These are phyloP conservation scores for Andrena bicolor DNA, from an alignment of 2,888 invertebrate species.

Conservation along the genomic window DNA sequence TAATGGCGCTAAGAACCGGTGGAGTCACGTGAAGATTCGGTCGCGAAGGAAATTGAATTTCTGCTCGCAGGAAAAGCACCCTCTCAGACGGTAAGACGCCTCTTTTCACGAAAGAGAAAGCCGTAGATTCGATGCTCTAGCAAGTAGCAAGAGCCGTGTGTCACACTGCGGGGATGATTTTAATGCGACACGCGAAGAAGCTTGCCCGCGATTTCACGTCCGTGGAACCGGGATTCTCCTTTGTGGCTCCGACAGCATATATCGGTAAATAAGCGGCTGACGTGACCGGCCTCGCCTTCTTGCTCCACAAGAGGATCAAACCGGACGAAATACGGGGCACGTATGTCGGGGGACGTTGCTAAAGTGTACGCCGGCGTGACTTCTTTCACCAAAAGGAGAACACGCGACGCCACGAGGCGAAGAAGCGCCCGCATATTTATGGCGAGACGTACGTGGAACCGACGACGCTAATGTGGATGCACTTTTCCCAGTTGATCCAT, in stretches of 20 bases:
- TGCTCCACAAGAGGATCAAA: slow-evolving; percentile 46
- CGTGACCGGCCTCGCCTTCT: slow-evolving; percentile 45
- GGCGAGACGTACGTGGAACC: neutral
- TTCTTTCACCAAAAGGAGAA: slow-evolving; percentile 30
- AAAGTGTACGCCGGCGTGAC: slow-evolving; percentile 40
- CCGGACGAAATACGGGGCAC: slow-evolving; percentile 61
- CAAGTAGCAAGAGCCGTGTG: neutral
- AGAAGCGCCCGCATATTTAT: neutral
- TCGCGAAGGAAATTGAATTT: slow-evolving; percentile 39
- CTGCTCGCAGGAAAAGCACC: slow-evolving; percentile 10
- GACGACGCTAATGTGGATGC: neutral
- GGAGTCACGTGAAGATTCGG: slow-evolving; percentile 16
- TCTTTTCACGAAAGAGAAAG: slow-evolving; percentile 7
- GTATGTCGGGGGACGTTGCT: slow-evolving; percentile 55
- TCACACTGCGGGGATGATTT: slow-evolving; percentile 48
- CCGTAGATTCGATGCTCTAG: slow-evolving; percentile 44
- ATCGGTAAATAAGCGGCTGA: slow-evolving; percentile 70
- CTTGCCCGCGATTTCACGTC: slow-evolving; percentile 43
- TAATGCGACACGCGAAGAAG: slow-evolving; percentile 54
- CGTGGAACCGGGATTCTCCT: slow-evolving; percentile 56
- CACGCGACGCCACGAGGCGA: neutral
- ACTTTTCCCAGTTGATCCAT: no score
- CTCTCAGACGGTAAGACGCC: slow-evolving; percentile 22
- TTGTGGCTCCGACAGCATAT: slow-evolving; percentile 64
- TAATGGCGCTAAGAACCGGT: slow-evolving; percentile 8